Evolutionary conservation across 2,113 vertebrate genomes (phyloP).

Genomic region (Neofelis nebulosa): DNA sequence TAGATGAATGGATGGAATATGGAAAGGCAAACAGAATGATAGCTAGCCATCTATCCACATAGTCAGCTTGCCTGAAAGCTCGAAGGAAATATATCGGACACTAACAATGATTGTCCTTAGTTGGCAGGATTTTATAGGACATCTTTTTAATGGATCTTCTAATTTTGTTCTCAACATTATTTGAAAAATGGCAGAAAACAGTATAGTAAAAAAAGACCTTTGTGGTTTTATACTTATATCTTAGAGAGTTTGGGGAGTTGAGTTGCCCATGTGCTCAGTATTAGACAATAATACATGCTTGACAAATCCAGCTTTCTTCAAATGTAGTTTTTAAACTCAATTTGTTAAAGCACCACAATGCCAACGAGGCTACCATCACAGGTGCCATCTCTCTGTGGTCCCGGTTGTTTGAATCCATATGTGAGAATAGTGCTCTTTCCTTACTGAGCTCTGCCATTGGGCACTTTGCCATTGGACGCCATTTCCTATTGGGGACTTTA

Average conservation of each 20-base stretch:
- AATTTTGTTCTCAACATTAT: not conserved
- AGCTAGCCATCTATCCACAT: not conserved
- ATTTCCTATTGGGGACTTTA: not conserved
- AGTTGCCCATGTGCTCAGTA: not conserved
- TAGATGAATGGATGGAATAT: no score
- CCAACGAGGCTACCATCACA: fast-evolving
- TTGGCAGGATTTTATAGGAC: not conserved
- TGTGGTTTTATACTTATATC: not conserved
- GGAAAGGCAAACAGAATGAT: not conserved
- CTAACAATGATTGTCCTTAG: not conserved
- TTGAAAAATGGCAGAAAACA: not conserved
- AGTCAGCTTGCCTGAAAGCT: not conserved
- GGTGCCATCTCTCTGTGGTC: fast-evolving
- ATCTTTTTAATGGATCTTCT: not conserved
- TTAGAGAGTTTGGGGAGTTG: not conserved
- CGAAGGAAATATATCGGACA: not conserved
- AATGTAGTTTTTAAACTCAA: not conserved
- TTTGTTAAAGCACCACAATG: not conserved
- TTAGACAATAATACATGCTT: not conserved
- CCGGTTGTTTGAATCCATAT: fast-evolving
- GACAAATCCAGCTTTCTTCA: not conserved
- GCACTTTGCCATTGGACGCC: not conserved
- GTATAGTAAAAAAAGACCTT: not conserved
- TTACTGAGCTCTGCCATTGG: no score
- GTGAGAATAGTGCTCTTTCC: not conserved